phyloP scores from a whole-genome alignment of 2,888 invertebrate species.

The Cataglyphis cursor region DNA sequence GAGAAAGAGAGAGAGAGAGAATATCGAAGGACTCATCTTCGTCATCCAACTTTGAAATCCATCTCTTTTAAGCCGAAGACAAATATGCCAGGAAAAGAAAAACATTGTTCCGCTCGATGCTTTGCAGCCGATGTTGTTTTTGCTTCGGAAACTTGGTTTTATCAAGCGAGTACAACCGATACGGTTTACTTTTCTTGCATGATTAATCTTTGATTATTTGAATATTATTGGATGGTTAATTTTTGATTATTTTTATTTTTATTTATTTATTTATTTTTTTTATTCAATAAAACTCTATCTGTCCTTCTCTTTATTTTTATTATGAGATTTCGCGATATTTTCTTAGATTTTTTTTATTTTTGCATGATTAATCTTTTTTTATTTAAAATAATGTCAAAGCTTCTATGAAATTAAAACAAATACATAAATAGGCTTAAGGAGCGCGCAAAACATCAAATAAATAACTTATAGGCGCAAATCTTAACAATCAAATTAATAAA shows the following conservation, averaged over 20 bases:
- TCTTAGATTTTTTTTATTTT: too few species aligned
- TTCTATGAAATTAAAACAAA: too few species aligned
- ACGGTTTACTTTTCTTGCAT: background rate
- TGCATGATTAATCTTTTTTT: too few species aligned
- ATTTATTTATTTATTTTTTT: too few species aligned
- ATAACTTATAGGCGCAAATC: too few species aligned
- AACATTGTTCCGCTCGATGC: background rate
- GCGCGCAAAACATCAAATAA: too few species aligned
- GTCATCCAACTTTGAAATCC: conserved; percentile 32
- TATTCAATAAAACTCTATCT: too few species aligned
- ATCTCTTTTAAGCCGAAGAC: background rate
- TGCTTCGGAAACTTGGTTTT: conserved; percentile 18
- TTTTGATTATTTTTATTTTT: background rate
- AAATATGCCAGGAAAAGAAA: background rate
- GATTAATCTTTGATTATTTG: conserved; percentile 13
- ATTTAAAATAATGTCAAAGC: too few species aligned
- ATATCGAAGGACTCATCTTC: conserved; percentile 54
- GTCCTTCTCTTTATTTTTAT: too few species aligned
- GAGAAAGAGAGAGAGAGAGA: background rate
- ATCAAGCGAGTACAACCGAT: background rate
- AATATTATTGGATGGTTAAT: background rate
- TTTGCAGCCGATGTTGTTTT: background rate
- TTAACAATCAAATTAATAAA: too few species aligned
- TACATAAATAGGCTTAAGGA: too few species aligned
- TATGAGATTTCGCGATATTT: too few species aligned